These are phyloP conservation scores for Cactoblastis cactorum DNA, from an alignment of 2,888 invertebrate genomes.

Conservation along the genomic window DNA sequence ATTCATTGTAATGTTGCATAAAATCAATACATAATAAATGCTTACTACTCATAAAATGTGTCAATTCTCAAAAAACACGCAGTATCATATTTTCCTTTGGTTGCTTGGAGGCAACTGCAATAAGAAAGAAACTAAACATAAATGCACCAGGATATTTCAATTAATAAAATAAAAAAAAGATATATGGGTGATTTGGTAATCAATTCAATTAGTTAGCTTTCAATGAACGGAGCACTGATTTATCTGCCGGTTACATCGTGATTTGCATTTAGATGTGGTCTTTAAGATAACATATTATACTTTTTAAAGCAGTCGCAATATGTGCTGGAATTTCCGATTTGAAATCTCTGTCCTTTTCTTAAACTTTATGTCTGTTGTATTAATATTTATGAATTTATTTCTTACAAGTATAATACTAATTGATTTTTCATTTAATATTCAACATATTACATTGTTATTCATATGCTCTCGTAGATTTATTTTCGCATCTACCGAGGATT, in stretches of 20 bases:
- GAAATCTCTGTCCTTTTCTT: not conserved
- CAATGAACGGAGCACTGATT: conserved; percentile 37
- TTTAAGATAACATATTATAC: conserved; percentile 4
- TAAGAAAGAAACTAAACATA: no score
- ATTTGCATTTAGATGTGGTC: conserved; percentile 24
- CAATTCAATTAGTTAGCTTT: conserved; percentile 4
- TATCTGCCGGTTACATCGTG: conserved; percentile 35
- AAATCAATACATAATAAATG: no score
- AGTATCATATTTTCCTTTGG: no score
- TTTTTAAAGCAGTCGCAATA: not conserved
- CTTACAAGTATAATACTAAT: no score
- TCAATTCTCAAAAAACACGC: no score
- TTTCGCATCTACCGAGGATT: no score
- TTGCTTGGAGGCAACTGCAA: no score
- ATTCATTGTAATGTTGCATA: no score
- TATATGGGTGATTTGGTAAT: conserved; percentile 23
- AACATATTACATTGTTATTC: no score
- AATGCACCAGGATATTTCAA: not conserved
- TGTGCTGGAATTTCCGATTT: not conserved
- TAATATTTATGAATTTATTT: not conserved
- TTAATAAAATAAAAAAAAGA: not conserved
- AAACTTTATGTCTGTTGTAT: not conserved
- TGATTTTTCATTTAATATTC: no score
- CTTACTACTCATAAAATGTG: no score
- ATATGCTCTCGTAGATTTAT: no score